phyloP scores from a whole-genome alignment of 2,113 vertebrate species.

The Ochotona curzoniae region DNA sequence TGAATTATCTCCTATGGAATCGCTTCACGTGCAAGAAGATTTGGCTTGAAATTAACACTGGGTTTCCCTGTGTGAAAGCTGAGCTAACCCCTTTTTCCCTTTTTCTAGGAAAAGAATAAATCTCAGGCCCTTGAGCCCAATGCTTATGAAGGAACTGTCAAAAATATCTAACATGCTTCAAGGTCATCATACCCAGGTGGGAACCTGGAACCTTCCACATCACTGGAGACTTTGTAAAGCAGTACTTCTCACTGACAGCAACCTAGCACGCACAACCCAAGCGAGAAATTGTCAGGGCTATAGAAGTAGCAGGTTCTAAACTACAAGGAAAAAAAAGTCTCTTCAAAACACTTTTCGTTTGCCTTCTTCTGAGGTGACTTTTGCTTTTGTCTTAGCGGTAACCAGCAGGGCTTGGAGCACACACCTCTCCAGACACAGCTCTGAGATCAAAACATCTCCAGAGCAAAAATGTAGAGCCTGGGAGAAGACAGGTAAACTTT shows the following conservation, averaged over 20 bases:
- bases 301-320: background rate
- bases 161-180: constrained; percentile 4
- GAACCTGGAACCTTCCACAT: background rate
- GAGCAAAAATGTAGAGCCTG: background rate
- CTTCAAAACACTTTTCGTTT: background rate
- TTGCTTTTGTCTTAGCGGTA: background rate
- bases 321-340: background rate
- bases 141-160: background rate
- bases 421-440: background rate
- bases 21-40: background rate
- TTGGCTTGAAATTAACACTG: constrained; percentile 22
- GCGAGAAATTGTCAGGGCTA: too few relatives aligned
- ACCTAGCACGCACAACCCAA: too few relatives aligned
- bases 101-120: constrained; percentile 32
- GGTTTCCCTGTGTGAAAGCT: constrained; percentile 16
- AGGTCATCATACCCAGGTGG: background rate
- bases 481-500: background rate
- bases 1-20: background rate
- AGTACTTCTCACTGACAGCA: background rate
- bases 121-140: background rate
- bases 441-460: background rate
- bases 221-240: constrained; percentile 8
- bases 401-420: background rate
- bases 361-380: background rate
- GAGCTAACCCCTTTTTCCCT: constrained; percentile 14